Evolutionary conservation across 2,113 vertebrate genomes (phyloP), one percentile per base, ranked within the genome.

Genomic region (Colinus virginianus): DNA sequence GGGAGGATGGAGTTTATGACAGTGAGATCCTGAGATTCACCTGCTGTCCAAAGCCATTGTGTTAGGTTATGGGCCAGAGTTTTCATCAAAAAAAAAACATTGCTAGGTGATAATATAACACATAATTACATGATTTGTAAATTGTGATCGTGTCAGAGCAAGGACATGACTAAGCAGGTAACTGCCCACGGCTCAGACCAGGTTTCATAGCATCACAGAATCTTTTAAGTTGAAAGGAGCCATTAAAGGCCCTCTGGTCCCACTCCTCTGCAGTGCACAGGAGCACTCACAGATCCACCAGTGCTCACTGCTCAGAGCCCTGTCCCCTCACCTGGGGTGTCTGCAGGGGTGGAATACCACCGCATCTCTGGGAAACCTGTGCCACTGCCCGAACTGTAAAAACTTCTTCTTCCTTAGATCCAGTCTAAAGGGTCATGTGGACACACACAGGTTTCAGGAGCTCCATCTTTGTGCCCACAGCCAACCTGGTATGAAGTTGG

Each of bases 1-100:
- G 74, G 88, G 34, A 93, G 89, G 91, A 64, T 36, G 71, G 56
- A 85, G 48, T 76, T 96, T 94, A 88, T 87, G 67, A 80, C 95
- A 96, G 78, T 16, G 0, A 6, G 91, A 86, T 90, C 22, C 79
- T 10, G 69, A 90, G 87, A 80, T 80, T 77, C 93, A 92, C 94
- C 91, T 86, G 82, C 80, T 91, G 89, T 45, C 72, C 68, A 63
- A 9, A 66, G 40, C 38, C 75, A 20, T 17, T 45, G 4, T 9
- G 71, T 90, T 92, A 76, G 94, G 68, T 85, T 82, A 92, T 53
- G 51, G 72, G 32, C 34, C 89, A 83, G 83, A 59, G 48, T 56
- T 46, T 85, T 90, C 84, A 83, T 94, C 85, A 55, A 80, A 85
- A 78, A 36, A 36, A 63, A 84, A 61, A 56, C 70, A 2, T 3